Conservation (phyloP, 2,113 vertebrate genomes). For the Cebidichthys violaceus region DNA sequence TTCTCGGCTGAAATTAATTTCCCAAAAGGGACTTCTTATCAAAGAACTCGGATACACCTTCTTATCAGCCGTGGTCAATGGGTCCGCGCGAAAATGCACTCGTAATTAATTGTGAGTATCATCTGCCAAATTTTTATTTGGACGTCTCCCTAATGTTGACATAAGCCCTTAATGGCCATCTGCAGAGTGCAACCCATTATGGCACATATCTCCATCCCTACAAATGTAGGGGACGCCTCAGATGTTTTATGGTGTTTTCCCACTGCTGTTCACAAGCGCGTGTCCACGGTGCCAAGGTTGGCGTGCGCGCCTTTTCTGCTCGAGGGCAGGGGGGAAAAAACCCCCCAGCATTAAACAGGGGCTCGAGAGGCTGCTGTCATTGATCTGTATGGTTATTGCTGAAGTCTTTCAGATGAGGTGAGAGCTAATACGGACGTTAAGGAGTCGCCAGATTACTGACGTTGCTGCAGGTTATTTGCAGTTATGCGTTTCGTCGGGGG, state of each 20-base stretch:
- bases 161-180: conserved; percentile 62
- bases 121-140: conserved; percentile 67
- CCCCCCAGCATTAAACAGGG: conserved; percentile 22
- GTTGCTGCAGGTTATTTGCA: conserved; percentile 45
- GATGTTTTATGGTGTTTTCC: conserved; percentile 52
- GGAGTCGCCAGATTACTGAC: conserved; percentile 20
- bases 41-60: conserved; percentile 62
- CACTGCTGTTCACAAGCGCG: conserved; percentile 25
- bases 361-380: conserved; percentile 30
- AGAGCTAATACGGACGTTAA: conserved; percentile 24
- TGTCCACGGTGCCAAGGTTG: conserved; percentile 23
- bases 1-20: conserved; percentile 71
- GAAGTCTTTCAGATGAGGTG: conserved; percentile 46
- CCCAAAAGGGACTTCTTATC: conserved; percentile 63
- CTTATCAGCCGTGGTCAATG: conserved; percentile 67
- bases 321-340: conserved; percentile 1
- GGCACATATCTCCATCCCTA: conserved; percentile 34
- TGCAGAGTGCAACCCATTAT: conserved; percentile 62
- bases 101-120: conserved; percentile 49
- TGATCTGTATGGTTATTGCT: conserved; percentile 48
- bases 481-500: conserved; percentile 7
- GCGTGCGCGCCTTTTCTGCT: conserved; percentile 7
- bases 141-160: conserved; percentile 65
- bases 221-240: conserved; percentile 31
- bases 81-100: conserved; percentile 44